phyloP scores from a whole-genome alignment of 23 tunicate species.

The Corella eumyota region DNA sequence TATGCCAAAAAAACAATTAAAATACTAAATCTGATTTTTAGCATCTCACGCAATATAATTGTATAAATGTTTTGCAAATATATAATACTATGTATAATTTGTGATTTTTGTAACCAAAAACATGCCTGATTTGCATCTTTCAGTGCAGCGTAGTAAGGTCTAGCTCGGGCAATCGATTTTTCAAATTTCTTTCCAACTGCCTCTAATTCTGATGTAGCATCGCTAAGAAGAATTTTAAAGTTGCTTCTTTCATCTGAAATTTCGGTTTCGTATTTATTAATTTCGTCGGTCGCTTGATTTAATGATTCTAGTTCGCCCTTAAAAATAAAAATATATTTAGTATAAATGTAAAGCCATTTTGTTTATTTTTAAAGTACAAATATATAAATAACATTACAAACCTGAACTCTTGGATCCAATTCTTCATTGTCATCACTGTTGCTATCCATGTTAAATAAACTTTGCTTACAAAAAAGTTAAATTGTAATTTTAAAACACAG shows the following conservation, averaged over 20 bases:
- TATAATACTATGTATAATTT: too few species aligned
- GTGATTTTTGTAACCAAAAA: too few species aligned
- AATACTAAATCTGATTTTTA: neutral
- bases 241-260: conserved; percentile 52
- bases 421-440: conserved; percentile 20
- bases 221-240: conserved; percentile 30
- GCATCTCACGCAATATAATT: too few species aligned
- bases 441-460: too few species aligned
- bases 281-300: conserved; percentile 68
- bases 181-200: conserved; percentile 33
- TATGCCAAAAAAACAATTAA: conserved; percentile 3
- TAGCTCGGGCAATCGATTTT: conserved; percentile 62
- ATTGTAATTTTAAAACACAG: too few species aligned
- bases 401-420: conserved; percentile 62
- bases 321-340: neutral
- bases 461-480: too few species aligned
- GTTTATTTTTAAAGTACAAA: too few species aligned
- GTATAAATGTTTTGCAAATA: neutral
- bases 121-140: conserved; percentile 61
- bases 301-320: conserved; percentile 80
- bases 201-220: conserved; percentile 46
- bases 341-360: too few species aligned
- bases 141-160: conserved; percentile 69
- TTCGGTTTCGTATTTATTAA: conserved; percentile 61
- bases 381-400: too few species aligned